Evolutionary conservation across 2,797 vertebrate genomes (phyloP).

Genomic region (Dipus sagitta): DNA sequence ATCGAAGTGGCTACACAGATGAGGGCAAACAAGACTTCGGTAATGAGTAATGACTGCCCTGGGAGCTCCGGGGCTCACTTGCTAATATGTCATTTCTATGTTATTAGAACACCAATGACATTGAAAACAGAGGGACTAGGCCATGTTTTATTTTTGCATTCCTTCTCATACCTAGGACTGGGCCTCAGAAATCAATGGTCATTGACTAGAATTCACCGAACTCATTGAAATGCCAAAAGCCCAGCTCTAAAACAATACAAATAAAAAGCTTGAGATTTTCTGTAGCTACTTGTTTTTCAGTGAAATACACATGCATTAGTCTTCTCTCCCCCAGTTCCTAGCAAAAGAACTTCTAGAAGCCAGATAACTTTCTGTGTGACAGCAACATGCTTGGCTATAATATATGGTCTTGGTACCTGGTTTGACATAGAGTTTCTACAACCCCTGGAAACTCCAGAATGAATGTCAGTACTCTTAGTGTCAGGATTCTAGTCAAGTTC

Average conservation of each 20-base stretch:
- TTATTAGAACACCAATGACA: neutral
- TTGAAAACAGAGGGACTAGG: neutral
- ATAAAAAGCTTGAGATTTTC: neutral
- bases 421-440: neutral
- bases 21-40: neutral
- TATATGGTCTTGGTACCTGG: neutral
- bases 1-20: neutral
- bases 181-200: neutral
- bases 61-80: neutral
- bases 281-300: neutral
- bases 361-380: neutral
- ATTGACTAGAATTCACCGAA: slow-evolving; percentile 26
- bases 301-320: neutral
- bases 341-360: neutral
- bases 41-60: neutral
- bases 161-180: neutral
- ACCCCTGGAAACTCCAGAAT: neutral
- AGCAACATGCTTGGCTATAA: neutral
- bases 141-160: neutral
- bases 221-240: slow-evolving; percentile 33
- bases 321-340: neutral
- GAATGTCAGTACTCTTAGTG: neutral
- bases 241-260: neutral
- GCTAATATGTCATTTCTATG: neutral
- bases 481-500: neutral